A percentile compares a stretch with the other conserved stretches of the same genome.
Conservation (phyloP, 23 tunicate genomes). For the Phallusia fumigata region DNA sequence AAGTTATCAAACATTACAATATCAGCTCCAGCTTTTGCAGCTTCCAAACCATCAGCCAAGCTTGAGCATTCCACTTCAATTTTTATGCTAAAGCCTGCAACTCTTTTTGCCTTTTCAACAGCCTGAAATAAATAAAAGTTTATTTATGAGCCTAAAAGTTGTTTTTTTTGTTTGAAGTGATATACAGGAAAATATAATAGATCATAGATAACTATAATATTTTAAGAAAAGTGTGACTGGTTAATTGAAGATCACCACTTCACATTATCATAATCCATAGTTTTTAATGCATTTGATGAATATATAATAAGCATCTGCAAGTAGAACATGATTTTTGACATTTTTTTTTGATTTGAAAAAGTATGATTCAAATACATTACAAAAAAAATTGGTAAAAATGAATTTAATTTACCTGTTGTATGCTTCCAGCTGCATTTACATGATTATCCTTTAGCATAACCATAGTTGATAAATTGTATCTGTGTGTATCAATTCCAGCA, state of each 20-base stretch:
- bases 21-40: conserved; percentile 73
- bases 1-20: conserved; percentile 83
- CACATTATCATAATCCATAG: no score
- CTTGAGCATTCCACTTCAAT: conserved; percentile 78
- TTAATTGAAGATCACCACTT: not conserved
- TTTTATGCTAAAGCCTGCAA: conserved; percentile 57
- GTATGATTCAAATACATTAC: not conserved
- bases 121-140: conserved; percentile 42
- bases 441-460: conserved; percentile 83
- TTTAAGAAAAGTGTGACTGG: no score
- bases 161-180: no score
- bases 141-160: no score
- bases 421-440: conserved; percentile 42
- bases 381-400: not conserved
- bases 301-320: no score
- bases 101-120: conserved; percentile 28
- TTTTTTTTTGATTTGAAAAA: not conserved
- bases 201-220: no score
- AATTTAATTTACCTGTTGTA: conserved; percentile 23
- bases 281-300: no score
- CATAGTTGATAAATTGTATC: conserved; percentile 66
- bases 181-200: no score
- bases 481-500: conserved; percentile 77
- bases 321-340: no score
- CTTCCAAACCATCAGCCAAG: conserved; percentile 60